Evolutionary conservation across 2,797 vertebrate species (phyloP), one percentile per base, ranked within the genome.

Genomic region (Ataeniobius toweri): DNA sequence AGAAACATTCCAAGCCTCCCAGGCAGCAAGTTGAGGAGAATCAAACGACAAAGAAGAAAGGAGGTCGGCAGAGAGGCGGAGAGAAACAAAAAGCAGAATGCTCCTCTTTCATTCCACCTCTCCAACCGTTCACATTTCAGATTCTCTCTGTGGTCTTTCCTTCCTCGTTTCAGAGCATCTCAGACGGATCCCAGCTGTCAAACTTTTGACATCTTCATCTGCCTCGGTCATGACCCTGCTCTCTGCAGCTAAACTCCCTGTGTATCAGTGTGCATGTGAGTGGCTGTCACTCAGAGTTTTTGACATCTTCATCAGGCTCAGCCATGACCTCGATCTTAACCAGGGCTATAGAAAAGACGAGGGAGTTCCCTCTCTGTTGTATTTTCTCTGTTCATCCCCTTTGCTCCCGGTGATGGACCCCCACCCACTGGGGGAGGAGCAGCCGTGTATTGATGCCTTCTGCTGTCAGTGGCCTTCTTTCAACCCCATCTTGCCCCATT

Each of bases 181-280:
- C 89, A 94, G 94, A 95, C 94, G 96, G 88, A 91, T 89, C 85
- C 71, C 94, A 95, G 95, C 98, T 98, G 97, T 98, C 96, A 96
- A 96, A 96, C 94, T 89, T 95, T 96, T 96, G 97, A 99, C 95
- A 95, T 97, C 97, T 98, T 97, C 96, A 99, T 99, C 97, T 97
- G 95, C 95, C 95, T 94, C 94, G 93, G 88, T 93, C 96, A 90
- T 96, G 97, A 98, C 97, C 96, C 94, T 63, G 88, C 89, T 88
- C 93, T 90, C 81, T 8, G 80, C 68, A 71, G 79, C 89, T 90
- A 83, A 93, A 88, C 83, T 81, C 78, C 71, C 48, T 48, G n/a
- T 88, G 50, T 86, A 7, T 76, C 80, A 78, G 76, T 74, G 77
- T 79, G 78, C 72, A 83, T 76, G 80, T 58, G 84, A 46, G 83